phyloP scores from a whole-genome alignment of 2,113 vertebrate genomes.

The Tetrax tetrax region DNA sequence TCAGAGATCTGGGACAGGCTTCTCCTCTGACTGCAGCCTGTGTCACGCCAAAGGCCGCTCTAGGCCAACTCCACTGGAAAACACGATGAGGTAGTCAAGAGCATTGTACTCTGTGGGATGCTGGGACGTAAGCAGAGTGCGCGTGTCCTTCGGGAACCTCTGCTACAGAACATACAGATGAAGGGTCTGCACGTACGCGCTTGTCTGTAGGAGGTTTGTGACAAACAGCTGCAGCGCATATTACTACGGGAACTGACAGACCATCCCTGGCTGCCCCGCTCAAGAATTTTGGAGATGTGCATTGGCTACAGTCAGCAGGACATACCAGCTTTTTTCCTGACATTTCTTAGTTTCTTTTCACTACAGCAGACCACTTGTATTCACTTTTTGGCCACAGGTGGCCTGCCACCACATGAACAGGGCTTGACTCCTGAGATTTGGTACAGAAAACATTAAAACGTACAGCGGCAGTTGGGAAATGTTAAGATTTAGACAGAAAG shows the following conservation, averaged over 20 bases:
- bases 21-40: not conserved
- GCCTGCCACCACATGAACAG: not conserved
- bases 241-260: not conserved
- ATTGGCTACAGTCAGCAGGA: not conserved
- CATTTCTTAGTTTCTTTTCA: not conserved
- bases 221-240: not conserved
- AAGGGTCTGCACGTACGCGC: not conserved
- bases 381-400: not conserved
- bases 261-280: not conserved
- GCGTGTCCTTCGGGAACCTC: not conserved
- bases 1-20: not conserved
- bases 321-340: not conserved
- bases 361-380: not conserved
- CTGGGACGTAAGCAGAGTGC: not conserved
- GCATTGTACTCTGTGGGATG: not conserved
- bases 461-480: not conserved
- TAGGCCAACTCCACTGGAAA: not conserved
- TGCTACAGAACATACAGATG: not conserved
- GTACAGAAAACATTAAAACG: not conserved
- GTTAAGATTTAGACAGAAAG: not conserved
- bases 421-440: not conserved
- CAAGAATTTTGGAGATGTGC: not conserved
- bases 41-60: not conserved
- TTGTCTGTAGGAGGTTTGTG: not conserved
- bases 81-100: not conserved